Percentiles rank a stretch among this genome's conserved stretches.
phyloP scores from a whole-genome alignment of 2,888 invertebrate genomes.

The Nudaria mundana region DNA sequence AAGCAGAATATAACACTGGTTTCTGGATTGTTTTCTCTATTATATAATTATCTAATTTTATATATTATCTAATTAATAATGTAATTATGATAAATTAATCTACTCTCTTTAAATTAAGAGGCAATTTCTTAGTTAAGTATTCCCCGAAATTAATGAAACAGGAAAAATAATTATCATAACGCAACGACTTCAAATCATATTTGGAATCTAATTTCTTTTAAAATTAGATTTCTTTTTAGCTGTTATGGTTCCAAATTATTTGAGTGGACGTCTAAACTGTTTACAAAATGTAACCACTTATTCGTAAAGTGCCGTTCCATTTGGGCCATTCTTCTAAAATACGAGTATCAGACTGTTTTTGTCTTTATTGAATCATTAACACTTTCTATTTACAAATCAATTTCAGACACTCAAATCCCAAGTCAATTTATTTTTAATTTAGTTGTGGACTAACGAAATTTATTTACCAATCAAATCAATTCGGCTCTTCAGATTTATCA shows the following conservation, averaged over 20 bases:
- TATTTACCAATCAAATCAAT: conserved; percentile 2
- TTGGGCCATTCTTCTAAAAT: not conserved
- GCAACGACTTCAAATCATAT: not conserved
- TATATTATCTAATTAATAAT: too few species aligned
- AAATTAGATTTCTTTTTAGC: too few species aligned
- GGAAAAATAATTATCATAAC: too few species aligned
- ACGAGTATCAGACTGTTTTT: not conserved
- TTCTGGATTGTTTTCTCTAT: too few species aligned
- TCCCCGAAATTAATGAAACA: too few species aligned
- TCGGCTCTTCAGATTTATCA: not conserved
- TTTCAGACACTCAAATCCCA: too few species aligned
- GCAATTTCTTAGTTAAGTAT: too few species aligned
- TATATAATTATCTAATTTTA: too few species aligned
- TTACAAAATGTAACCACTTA: not conserved
- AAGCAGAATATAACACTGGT: too few species aligned
- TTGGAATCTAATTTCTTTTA: too few species aligned
- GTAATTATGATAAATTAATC: too few species aligned
- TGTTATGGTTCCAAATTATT: not conserved
- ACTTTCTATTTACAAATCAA: not conserved
- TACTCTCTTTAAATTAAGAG: too few species aligned
- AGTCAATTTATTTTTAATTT: not conserved
- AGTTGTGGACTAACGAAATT: not conserved
- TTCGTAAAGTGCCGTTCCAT: not conserved
- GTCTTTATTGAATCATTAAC: not conserved
- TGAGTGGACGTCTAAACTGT: not conserved